phyloP scores from a whole-genome alignment of 2,113 vertebrate genomes.

The Aegithalos caudatus region DNA sequence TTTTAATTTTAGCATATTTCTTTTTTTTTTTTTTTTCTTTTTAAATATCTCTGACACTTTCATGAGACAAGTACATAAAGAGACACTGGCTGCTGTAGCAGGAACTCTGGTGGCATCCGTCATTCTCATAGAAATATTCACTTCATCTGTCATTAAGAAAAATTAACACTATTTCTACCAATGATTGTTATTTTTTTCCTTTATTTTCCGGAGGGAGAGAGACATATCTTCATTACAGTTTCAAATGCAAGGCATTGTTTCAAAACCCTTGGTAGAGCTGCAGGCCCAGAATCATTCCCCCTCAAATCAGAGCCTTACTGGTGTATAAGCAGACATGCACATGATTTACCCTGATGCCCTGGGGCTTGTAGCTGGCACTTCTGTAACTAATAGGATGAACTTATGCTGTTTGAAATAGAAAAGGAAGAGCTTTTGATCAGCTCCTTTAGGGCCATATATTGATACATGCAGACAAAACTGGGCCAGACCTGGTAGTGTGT shows the following conservation, averaged over 20 bases:
- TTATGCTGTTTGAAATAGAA: neutral
- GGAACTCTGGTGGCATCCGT: constrained; percentile 57
- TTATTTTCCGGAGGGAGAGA: neutral
- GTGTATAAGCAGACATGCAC: rapidly evolving
- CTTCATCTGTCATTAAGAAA: constrained; percentile 68
- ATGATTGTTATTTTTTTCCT: constrained; percentile 1
- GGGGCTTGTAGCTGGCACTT: neutral
- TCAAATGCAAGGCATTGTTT: neutral
- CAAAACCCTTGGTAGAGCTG: neutral
- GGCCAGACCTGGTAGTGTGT: neutral
- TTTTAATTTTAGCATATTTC: constrained; percentile 64
- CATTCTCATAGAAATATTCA: constrained; percentile 18
- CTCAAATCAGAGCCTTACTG: neutral
- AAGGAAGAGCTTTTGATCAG: neutral
- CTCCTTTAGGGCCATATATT: neutral
- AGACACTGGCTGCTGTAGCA: constrained; percentile 42
- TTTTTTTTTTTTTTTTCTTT: constrained; percentile 11
- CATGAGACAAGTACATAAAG: constrained; percentile 29
- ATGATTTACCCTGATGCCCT: neutral
- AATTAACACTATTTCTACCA: constrained; percentile 56
- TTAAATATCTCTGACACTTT: constrained; percentile 45
- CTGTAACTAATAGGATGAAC: neutral
- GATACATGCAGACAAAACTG: neutral
- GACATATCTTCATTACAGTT: neutral
- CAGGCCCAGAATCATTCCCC: neutral